Evolutionary conservation across 1,140 invertebrate species (phyloP).

Genomic region (Lordiphosa collinella): DNA sequence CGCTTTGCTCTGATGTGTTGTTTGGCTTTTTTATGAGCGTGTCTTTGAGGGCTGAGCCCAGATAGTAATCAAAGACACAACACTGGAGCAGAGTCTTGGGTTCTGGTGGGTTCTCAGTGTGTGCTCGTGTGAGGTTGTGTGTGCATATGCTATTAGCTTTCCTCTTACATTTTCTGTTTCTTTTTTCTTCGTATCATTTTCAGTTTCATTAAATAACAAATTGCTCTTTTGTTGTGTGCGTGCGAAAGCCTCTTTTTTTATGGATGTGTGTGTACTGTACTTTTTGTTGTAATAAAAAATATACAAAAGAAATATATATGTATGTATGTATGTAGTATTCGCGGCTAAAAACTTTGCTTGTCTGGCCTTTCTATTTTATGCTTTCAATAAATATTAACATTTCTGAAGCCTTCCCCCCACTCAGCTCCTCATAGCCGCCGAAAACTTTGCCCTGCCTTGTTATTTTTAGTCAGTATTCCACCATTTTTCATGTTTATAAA

Average conservation of each 20-base stretch:
- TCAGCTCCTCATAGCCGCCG: background rate
- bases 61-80: conserved; percentile 13
- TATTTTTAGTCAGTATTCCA: conserved; percentile 44
- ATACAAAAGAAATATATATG: conserved; percentile 6
- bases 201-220: conserved; percentile 60
- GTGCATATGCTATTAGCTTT: conserved; percentile 57
- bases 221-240: conserved; percentile 50
- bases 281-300: conserved; percentile 41
- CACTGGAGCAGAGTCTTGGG: conserved; percentile 4
- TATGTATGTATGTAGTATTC: conserved; percentile 13
- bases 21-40: conserved; percentile 31
- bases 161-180: conserved; percentile 36
- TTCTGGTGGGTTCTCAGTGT: background rate
- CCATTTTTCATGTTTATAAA: conserved; percentile 55
- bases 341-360: conserved; percentile 35
- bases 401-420: conserved; percentile 12
- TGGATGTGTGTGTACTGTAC: conserved; percentile 16
- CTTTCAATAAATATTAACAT: conserved; percentile 58
- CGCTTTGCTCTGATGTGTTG: conserved; percentile 8
- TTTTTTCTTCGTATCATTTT: conserved; percentile 36
- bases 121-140: conserved; percentile 24
- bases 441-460: conserved; percentile 32
- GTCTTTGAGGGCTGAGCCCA: conserved; percentile 9
- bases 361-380: conserved; percentile 40
- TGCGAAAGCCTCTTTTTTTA: conserved; percentile 5